phyloP scores from a whole-genome alignment of 2,113 vertebrate genomes.

The Tringa solitaria region DNA sequence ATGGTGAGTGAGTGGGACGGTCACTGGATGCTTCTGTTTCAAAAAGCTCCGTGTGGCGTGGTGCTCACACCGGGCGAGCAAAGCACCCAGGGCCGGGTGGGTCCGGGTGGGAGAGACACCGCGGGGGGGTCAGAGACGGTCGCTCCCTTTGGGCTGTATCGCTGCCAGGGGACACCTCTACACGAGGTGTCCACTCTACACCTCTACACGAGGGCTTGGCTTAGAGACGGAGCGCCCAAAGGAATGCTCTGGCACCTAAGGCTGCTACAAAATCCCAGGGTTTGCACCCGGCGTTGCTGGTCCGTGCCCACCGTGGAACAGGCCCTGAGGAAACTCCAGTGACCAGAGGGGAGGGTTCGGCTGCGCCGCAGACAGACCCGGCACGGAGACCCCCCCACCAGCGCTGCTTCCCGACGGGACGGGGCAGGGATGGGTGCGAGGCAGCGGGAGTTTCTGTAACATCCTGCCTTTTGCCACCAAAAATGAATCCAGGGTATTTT shows the following conservation, averaged over 20 bases:
- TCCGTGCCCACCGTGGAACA: neutral
- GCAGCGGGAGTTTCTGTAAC: neutral
- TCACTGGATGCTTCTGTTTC: neutral
- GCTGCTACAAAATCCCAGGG: neutral
- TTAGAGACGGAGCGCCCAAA: constrained; percentile 7
- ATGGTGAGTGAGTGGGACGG: accelerated
- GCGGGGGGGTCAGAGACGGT: neutral
- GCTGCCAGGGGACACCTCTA: too few species aligned
- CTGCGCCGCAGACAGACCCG: neutral
- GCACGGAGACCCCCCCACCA: neutral
- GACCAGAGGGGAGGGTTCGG: neutral
- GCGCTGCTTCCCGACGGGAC: neutral
- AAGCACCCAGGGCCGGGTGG: neutral
- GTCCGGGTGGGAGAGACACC: neutral
- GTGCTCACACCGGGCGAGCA: accelerated
- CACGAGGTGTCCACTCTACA: too few species aligned
- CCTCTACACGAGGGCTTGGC: neutral
- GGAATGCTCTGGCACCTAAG: neutral
- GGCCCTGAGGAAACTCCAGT: neutral
- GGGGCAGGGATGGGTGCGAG: neutral
- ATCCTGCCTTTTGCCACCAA: neutral
- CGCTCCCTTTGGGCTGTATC: neutral
- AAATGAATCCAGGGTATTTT: neutral
- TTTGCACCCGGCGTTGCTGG: neutral
- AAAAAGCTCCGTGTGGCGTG: neutral